These are phyloP conservation scores for Oscheius sp. DNA, from an alignment of 2,888 invertebrate species.

Conservation along the genomic window DNA sequence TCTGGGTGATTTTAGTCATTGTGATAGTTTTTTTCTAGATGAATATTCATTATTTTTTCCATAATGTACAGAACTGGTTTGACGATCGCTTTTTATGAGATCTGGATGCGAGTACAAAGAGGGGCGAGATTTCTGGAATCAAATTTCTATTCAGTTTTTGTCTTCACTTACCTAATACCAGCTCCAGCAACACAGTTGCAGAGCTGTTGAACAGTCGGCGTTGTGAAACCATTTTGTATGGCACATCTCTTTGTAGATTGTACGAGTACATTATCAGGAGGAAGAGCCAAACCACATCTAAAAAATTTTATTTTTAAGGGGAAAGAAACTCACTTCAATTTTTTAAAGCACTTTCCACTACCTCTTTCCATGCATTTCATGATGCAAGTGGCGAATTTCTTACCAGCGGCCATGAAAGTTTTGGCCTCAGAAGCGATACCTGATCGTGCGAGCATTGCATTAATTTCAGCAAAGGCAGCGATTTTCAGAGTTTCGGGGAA, in stretches of 20 bases:
- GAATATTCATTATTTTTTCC: background rate
- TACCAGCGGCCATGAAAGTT: slow-evolving; percentile 58
- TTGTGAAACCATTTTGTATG: slow-evolving; percentile 63
- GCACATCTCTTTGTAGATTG: slow-evolving; percentile 64
- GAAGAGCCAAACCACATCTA: slow-evolving; percentile 65
- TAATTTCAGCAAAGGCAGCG: slow-evolving; percentile 65
- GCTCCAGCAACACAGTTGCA: slow-evolving; percentile 61
- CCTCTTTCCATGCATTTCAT: slow-evolving; percentile 63
- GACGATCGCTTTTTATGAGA: slow-evolving; percentile 18
- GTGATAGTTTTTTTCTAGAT: background rate
- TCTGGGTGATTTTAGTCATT: no score
- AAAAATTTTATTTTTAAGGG: background rate
- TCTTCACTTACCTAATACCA: slow-evolving; percentile 40
- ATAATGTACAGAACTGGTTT: background rate
- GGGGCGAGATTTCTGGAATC: slow-evolving; percentile 28
- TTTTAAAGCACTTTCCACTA: slow-evolving; percentile 50
- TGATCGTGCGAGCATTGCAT: slow-evolving; percentile 53
- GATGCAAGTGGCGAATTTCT: slow-evolving; percentile 65
- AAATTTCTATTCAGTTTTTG: background rate
- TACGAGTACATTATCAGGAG: slow-evolving; percentile 64
- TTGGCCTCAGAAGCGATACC: slow-evolving; percentile 62
- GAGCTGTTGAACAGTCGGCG: slow-evolving; percentile 54
- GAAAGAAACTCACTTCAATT: slow-evolving; percentile 32
- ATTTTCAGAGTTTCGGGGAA: slow-evolving; percentile 68
- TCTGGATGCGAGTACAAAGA: slow-evolving; percentile 33